Evolutionary conservation across 2,113 vertebrate genomes (phyloP), one percentile per base, ranked within the genome.

Genomic region (Microtus montanus): DNA sequence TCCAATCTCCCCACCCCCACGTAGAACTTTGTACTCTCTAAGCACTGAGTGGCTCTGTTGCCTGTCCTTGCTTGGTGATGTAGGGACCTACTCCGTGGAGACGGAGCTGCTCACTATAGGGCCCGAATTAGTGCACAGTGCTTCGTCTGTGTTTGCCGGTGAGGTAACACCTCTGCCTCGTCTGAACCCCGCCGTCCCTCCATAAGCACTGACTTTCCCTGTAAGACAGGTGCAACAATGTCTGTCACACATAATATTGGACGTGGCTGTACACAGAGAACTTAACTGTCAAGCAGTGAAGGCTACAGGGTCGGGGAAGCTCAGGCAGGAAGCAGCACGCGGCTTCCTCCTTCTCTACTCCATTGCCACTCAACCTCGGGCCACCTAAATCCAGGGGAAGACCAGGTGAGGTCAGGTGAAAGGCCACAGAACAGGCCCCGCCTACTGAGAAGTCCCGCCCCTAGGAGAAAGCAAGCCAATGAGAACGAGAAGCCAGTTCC

Each of bases 341-440:
- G 5, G 15, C 84, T 38, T 17, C 47, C 35, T 49, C 14, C 14
- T 6, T 2, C 24, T 33, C 52, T 13, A 3, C 0, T 33, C 13
- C 0, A 0, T 2, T 3, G 1, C 4, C 4, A 13, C 3, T 5
- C 20, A 5, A 1, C 11, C 28, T 35, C 63, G 0, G 5, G 30
- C 30, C 41, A 10, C 26, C 44, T 41, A 14, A 6, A n/a, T 13
- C 30, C 68, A 7, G 52, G 47, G 4, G 4, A 22, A 26, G 1
- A 77, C 28, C 71, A 14, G 3, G 15, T 4, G 13, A 38, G n/a
- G 58, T 33, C 22, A 49, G 22, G 63, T 10, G 4, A 26, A 35
- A 35, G 83, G 14, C 63, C 88, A 1, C 28, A 2, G 87, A 35
- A 44, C 5, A 64, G 15, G 63, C 70, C 64, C 85, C 88, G n/a